phyloP scores from a whole-genome alignment of 1,140 invertebrate species.

The Leptinotarsa lineolata region DNA sequence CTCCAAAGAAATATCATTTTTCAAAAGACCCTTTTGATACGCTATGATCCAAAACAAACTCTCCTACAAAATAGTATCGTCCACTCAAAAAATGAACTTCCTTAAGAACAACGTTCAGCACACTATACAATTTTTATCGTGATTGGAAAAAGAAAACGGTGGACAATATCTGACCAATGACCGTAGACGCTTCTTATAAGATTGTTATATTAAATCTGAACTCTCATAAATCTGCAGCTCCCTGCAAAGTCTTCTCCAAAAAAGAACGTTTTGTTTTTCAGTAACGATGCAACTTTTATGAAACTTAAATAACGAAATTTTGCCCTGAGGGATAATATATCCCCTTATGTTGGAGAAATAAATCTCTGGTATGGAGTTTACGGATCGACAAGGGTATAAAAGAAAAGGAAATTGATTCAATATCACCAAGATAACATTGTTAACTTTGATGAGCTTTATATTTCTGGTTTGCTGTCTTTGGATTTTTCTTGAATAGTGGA shows the following conservation, averaged over 20 bases:
- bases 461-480: no score
- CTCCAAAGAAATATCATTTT: no score
- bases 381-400: no score
- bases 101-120: no score
- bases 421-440: no score
- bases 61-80: no score
- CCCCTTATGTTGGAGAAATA: background rate
- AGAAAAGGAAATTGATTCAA: no score
- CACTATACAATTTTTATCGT: slow-evolving; percentile 12
- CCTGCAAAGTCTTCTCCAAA: background rate
- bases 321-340: background rate
- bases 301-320: slow-evolving; percentile 27
- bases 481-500: no score
- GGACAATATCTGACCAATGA: slow-evolving; percentile 25
- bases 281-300: slow-evolving; percentile 24
- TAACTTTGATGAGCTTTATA: no score
- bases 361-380: background rate
- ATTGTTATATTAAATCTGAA: slow-evolving; percentile 21
- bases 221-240: slow-evolving; percentile 12
- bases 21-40: no score
- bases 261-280: slow-evolving; percentile 16
- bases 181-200: slow-evolving; percentile 7
- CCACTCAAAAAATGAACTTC: no score
- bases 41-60: no score
- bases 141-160: slow-evolving; percentile 11